These are phyloP conservation scores for Sclerurus mexicanus DNA, from an alignment of 2,113 vertebrate genomes.

Conservation along the genomic window DNA sequence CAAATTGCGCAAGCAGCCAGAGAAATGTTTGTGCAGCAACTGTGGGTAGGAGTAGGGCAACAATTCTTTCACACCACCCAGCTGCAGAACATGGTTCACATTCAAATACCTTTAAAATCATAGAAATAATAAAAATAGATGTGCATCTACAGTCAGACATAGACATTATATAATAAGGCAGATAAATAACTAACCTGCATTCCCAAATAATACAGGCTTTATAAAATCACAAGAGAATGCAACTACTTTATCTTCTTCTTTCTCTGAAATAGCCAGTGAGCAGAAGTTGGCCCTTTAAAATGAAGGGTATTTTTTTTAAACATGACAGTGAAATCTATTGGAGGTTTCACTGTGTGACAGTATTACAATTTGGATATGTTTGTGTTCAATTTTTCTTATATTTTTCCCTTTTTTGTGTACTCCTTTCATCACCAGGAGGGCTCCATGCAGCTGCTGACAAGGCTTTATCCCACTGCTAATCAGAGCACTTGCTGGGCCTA, in stretches of 20 bases:
- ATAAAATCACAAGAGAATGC: neutral
- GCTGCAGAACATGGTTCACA: slow-evolving; percentile 82
- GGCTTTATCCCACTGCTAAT: neutral
- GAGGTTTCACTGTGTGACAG: neutral
- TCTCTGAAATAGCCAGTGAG: neutral
- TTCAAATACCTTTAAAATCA: slow-evolving; percentile 78
- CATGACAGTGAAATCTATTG: neutral
- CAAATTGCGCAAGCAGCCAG: slow-evolving; percentile 86
- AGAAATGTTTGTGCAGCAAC: slow-evolving; percentile 85
- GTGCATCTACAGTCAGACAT: neutral
- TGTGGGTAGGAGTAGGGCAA: slow-evolving; percentile 84
- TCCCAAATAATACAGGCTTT: neutral
- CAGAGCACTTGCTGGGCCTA: neutral
- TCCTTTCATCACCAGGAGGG: neutral
- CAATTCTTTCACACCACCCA: slow-evolving; percentile 87
- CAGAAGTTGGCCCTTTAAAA: neutral
- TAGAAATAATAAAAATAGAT: neutral
- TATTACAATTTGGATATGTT: neutral
- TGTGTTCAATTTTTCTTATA: neutral
- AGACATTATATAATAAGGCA: neutral
- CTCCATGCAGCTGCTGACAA: neutral
- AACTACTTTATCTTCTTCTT: neutral
- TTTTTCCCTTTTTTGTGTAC: neutral
- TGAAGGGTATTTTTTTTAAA: neutral
- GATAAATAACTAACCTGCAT: neutral